Percentiles rank a stretch among this genome's conserved stretches.
phyloP scores from a whole-genome alignment of 2,113 vertebrate species.

The Orientallactaga bullata region DNA sequence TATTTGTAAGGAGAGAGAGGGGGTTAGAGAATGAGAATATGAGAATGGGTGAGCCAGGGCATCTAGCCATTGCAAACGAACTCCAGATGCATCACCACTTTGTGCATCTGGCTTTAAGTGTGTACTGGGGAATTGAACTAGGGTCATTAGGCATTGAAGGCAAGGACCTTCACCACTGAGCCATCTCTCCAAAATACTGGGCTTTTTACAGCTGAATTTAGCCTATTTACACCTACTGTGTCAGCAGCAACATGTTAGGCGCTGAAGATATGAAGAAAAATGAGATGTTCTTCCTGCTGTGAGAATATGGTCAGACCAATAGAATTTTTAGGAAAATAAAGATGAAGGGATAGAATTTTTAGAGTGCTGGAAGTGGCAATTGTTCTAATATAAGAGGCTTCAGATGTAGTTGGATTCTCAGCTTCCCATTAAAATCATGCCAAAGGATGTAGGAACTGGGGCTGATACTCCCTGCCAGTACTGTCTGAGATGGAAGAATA shows the following conservation, averaged over 20 bases:
- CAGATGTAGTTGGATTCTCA: background rate
- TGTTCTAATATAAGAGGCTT: slow-evolving; percentile 9
- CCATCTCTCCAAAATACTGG: background rate
- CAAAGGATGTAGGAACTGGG: background rate
- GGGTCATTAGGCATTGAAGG: too few relatives aligned
- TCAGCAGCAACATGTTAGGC: background rate
- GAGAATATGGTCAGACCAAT: background rate
- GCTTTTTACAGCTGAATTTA: background rate
- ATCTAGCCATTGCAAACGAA: too few relatives aligned
- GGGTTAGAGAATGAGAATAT: too few relatives aligned
- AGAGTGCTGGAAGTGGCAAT: background rate
- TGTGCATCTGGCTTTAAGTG: too few relatives aligned
- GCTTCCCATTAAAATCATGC: background rate
- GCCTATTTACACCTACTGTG: background rate
- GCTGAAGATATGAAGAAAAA: background rate
- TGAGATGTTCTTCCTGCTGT: background rate
- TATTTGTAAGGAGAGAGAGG: too few relatives aligned
- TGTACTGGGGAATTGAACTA: too few relatives aligned
- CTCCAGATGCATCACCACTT: too few relatives aligned
- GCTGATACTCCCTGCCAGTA: background rate
- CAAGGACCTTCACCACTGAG: too few relatives aligned
- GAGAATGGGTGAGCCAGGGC: too few relatives aligned
- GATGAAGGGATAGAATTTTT: background rate
- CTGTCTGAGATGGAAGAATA: background rate
- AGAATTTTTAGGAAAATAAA: background rate